A percentile compares a stretch with the other conserved stretches of the same genome.
Conservation (phyloP, 2,113 vertebrate genomes). For the Pedetes capensis region DNA sequence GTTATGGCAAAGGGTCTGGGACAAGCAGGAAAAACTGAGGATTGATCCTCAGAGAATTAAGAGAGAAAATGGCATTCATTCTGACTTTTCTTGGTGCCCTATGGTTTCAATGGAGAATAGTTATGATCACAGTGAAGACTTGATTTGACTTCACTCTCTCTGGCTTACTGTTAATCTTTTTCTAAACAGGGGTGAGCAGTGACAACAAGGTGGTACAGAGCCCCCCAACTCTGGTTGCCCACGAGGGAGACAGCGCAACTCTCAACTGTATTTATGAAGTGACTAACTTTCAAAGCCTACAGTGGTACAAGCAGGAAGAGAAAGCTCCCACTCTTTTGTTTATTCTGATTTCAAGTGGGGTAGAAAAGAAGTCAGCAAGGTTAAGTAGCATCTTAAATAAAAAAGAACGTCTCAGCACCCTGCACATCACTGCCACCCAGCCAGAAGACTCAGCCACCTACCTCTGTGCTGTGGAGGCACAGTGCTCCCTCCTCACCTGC, state of each 20-base stretch:
- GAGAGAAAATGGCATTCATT: not conserved
- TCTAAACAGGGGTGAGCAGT: conserved; percentile 17
- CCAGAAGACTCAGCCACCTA: not conserved
- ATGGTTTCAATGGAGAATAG: not conserved
- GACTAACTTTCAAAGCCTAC: not conserved
- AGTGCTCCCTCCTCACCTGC: not conserved
- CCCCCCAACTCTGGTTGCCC: not conserved
- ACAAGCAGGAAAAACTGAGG: not conserved
- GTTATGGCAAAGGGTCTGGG: not conserved
- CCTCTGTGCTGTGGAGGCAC: not conserved
- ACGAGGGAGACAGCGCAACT: not conserved
- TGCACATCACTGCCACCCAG: not conserved
- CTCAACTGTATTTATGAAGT: not conserved
- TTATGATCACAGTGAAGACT: not conserved
- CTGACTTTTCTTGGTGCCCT: not conserved
- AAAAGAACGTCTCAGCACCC: not conserved
- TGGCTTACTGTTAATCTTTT: not conserved
- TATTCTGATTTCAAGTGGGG: not conserved
- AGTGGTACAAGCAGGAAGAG: conserved; percentile 18
- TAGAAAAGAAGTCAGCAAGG: not conserved
- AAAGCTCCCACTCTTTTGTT: not conserved
- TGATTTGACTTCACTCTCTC: not conserved
- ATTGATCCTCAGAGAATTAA: not conserved
- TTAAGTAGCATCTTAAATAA: not conserved
- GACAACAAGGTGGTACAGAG: conserved; percentile 19